Evolutionary conservation across 2,113 vertebrate species (phyloP).

Genomic region (Phycodurus eques): DNA sequence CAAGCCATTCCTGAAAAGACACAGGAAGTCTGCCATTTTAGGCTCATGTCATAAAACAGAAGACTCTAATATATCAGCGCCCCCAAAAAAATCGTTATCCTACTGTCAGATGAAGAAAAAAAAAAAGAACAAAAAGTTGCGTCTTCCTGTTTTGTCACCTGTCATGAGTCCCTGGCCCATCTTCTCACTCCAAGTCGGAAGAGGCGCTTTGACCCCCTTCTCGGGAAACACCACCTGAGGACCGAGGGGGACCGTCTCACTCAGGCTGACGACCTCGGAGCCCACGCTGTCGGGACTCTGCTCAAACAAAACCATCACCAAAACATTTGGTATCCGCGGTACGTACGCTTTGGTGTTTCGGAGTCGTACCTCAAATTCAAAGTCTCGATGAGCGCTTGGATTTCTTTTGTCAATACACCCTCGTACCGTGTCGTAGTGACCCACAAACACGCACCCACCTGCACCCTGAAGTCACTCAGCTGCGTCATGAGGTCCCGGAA

Average conservation of each 20-base stretch:
- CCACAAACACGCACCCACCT: constrained; percentile 72
- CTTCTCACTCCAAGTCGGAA: constrained; percentile 93
- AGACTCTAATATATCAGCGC: too few relatives aligned
- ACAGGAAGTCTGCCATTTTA: neutral
- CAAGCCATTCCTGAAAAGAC: too few relatives aligned
- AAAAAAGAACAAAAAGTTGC: too few relatives aligned
- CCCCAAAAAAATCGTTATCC: too few relatives aligned
- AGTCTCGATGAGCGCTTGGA: too few relatives aligned
- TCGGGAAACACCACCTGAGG: constrained; percentile 59
- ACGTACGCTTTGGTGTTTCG: neutral
- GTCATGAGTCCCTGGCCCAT: constrained; percentile 87
- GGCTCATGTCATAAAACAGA: too few relatives aligned
- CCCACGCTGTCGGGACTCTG: constrained; percentile 74
- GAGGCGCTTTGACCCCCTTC: constrained; percentile 57
- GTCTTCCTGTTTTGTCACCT: constrained; percentile 64
- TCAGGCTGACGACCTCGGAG: constrained; percentile 77
- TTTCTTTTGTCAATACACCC: neutral
- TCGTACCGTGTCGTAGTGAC: too few relatives aligned
- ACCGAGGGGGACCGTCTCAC: constrained; percentile 74
- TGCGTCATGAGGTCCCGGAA: constrained; percentile 86
- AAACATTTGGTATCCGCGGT: neutral
- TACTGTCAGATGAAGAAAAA: too few relatives aligned
- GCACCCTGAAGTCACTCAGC: constrained; percentile 83
- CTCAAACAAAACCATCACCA: neutral
- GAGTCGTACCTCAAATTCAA: too few relatives aligned